Percentiles rank a stretch among this genome's conserved stretches.
Evolutionary conservation across 2,888 invertebrate species (phyloP).

Genomic region (Tipula unca): DNA sequence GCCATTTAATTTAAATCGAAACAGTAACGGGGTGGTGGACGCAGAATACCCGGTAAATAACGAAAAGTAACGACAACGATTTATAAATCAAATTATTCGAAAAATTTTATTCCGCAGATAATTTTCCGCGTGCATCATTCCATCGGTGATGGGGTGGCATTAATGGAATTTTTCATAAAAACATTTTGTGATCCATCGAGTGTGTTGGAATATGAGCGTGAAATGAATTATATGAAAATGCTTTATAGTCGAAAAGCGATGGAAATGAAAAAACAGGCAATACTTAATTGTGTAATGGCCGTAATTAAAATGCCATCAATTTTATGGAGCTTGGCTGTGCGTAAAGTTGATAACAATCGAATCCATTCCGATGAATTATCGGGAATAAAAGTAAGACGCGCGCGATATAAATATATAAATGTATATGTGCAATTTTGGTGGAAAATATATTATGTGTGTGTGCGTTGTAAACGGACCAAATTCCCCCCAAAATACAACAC

Average conservation of each 20-base stretch:
- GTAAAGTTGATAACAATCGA: conserved; percentile 38
- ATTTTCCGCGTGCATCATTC: conserved; percentile 49
- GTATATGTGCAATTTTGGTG: not conserved
- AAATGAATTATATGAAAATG: not conserved
- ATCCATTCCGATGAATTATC: conserved; percentile 43
- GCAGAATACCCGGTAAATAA: not conserved
- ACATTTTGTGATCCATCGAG: conserved; percentile 38
- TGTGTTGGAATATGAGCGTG: not conserved
- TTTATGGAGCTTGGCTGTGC: conserved; percentile 15
- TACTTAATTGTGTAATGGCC: not conserved
- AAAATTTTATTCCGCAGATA: conserved; percentile 35
- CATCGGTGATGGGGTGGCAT: conserved; percentile 47
- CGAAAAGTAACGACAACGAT: not conserved
- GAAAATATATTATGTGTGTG: not conserved
- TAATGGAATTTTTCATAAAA: conserved; percentile 44
- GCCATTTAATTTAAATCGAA: not conserved
- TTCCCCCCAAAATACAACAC: not conserved
- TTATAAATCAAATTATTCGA: not conserved
- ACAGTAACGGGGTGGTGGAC: not conserved
- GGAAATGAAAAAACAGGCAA: not conserved
- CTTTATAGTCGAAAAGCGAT: not conserved
- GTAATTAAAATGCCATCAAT: not conserved
- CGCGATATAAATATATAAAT: not conserved
- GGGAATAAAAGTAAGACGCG: conserved; percentile 38
- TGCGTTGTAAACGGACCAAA: not conserved